Percentiles rank a stretch among this genome's conserved stretches.
These are phyloP conservation scores for Liparis tanakae DNA, from an alignment of 2,797 vertebrate species.

Conservation along the genomic window DNA sequence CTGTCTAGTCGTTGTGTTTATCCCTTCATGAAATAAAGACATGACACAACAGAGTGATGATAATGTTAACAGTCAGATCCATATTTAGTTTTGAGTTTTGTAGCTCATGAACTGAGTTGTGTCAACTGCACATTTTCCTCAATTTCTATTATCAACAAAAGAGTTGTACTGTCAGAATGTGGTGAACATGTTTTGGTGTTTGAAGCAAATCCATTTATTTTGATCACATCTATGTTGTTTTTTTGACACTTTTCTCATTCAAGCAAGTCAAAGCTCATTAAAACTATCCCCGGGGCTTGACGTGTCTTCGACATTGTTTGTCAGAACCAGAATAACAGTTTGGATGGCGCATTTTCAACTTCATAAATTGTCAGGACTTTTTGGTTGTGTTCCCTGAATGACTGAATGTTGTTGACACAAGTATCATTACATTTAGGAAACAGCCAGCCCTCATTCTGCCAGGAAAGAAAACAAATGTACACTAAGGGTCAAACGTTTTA, in stretches of 20 bases:
- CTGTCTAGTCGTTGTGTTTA: background rate
- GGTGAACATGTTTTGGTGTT: background rate
- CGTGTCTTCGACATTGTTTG: background rate
- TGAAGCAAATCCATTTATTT: background rate
- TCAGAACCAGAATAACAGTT: background rate
- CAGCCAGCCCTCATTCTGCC: background rate
- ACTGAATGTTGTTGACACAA: background rate
- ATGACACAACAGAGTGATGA: background rate
- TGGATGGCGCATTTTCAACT: background rate
- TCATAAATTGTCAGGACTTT: background rate
- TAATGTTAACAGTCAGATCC: conserved; percentile 4
- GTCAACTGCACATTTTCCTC: background rate
- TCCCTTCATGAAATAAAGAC: background rate
- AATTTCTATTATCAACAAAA: background rate
- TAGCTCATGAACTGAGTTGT: background rate
- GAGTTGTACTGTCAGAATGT: background rate
- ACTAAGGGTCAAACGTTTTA: too few species aligned
- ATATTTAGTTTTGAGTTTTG: background rate
- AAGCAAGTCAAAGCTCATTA: background rate
- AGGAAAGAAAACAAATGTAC: background rate
- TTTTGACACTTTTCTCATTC: background rate
- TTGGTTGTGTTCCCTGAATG: background rate
- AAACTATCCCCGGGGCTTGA: background rate
- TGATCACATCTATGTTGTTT: conserved; percentile 4
- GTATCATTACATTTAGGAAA: background rate